Base-by-base conservation (phyloP, 2,888 invertebrate species). In the Apocheima hispidaria region DNA sequence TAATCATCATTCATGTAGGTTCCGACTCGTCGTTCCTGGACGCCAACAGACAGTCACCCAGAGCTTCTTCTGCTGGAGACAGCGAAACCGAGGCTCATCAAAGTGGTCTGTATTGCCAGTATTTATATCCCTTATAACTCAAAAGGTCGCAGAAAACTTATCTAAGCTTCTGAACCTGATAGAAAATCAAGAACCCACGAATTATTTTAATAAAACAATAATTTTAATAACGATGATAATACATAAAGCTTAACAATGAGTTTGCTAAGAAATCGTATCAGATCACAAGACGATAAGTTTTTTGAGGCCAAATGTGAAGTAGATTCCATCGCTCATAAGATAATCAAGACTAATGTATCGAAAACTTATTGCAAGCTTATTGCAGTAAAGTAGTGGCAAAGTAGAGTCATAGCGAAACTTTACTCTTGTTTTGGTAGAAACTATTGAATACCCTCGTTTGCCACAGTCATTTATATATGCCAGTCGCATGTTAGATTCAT, bases 391-490 rank as follows among this genome's bases (percentile, higher is more conserved):
- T 90, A 90, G 90, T 92, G 91, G 92, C 91, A 90, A 90, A 87
- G 89, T 91, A 89, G 90, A 90, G 87, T 92, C 92, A 91, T 89
- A 87, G 92, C 92, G 92, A 92, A 92, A 92, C 92, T 82, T 92
- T 92, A 92, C 91, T 91, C 91, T 79, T 88, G 72, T 78, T 84
- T 86, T 81, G 82, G 83, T 79, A 73, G 79, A 72, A 66, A 81
- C 76, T 82, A 81, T 84, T 76, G 79, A 78, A 81, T 57, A 57
- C 56, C 54, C 81, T 90, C 80, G 72, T 89, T 88, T 90, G 92
- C 92, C 91, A 91, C 90, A 83, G 73, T 88, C 86, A 75, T 80
- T 26, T 83, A 2, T 41, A 75, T 78, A 79, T 71, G 87, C 87
- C 82, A 82, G 76, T 79, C 80, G 92, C 92, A 91, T 91, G 90